Evolutionary conservation across 1,140 invertebrate genomes (phyloP), one percentile per base, ranked within the genome.

Genomic region (Subanguina moxae): DNA sequence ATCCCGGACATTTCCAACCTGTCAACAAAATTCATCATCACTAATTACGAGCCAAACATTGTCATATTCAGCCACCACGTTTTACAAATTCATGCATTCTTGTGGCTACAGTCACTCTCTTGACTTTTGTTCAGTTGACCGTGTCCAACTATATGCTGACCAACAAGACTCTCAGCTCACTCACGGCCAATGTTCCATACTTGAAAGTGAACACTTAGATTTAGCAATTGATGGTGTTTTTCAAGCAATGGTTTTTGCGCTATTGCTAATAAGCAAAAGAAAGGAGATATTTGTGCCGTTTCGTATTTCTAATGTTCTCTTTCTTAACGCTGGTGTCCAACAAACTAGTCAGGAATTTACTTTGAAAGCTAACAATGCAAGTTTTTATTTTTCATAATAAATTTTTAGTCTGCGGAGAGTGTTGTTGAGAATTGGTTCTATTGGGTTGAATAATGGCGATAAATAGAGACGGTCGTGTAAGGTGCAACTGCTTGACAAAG

Each of bases 161-260:
- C 11, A 5, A 11, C 32, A 38, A 38, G 32, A 38, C 32, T 11
- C 59, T 21, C 27, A 28, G 15, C 13, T 13, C 59, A 21, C 23
- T 15, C 28, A 28, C 15, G 59, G 27, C 27, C 59, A 28, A 62
- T 62, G 27, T 13, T 5, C 27, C 23, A 21, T 57, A 5, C 19
- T 21, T 13, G 27, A 23, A 21, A 62, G 3, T 56, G 57, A 56
- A 56, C 15, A 56, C 58, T 27, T 65, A 21, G 52, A 65, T 28
- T 21, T 65, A 21, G 25, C n/a, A 27, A 28, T 65, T 8, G 64
- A 65, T 46, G 62, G 27, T n/a, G 1, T 65, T n/a, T 67, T 32
- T 17, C 59, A 65, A 46, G 65, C 65, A 8, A 67, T 67, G 65
- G 62, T 65, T 9, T 67, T 38, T 65, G 25, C 30, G 8, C 23